Percentiles rank a stretch among this genome's conserved stretches.
Conservation (phyloP, 2,888 invertebrate species). For the Criorhina ranunculi region DNA sequence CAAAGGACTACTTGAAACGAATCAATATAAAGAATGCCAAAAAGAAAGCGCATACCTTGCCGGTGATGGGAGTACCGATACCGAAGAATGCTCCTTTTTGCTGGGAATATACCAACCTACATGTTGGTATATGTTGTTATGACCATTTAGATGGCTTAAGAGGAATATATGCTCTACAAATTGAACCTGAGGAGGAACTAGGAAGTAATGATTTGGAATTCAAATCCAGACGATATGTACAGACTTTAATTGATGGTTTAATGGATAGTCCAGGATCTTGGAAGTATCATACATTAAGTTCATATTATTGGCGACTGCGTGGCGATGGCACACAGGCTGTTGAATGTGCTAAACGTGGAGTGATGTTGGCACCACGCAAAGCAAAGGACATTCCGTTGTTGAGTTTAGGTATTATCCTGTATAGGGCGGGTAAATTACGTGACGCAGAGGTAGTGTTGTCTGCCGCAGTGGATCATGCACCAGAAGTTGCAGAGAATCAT, state of each 20-base stretch:
- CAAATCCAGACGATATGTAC: conserved; percentile 59
- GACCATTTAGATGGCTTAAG: conserved; percentile 81
- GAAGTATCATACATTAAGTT: conserved; percentile 83
- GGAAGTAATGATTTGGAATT: conserved; percentile 79
- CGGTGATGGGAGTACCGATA: conserved; percentile 35
- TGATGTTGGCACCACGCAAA: conserved; percentile 81
- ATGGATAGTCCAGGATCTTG: conserved; percentile 81
- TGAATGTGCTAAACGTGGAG: conserved; percentile 82
- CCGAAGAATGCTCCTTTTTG: conserved; percentile 78
- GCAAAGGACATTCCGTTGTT: conserved; percentile 82
- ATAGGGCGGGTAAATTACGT: conserved; percentile 80
- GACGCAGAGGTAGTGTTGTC: conserved; percentile 82
- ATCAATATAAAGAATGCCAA: conserved; percentile 80
- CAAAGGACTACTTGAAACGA: conserved; percentile 81
- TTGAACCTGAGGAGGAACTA: conserved; percentile 81
- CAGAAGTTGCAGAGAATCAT: conserved; percentile 82
- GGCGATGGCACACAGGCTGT: conserved; percentile 82
- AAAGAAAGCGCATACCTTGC: conserved; percentile 70
- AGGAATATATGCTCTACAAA: conserved; percentile 78
- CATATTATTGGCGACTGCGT: conserved; percentile 83
- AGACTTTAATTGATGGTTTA: conserved; percentile 78
- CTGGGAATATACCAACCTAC: conserved; percentile 77
- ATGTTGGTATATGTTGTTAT: conserved; percentile 80
- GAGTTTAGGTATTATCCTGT: conserved; percentile 83
- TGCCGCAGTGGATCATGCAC: conserved; percentile 82